phyloP scores from a whole-genome alignment of 2,797 vertebrate genomes.

The Enteromius radiatus region DNA sequence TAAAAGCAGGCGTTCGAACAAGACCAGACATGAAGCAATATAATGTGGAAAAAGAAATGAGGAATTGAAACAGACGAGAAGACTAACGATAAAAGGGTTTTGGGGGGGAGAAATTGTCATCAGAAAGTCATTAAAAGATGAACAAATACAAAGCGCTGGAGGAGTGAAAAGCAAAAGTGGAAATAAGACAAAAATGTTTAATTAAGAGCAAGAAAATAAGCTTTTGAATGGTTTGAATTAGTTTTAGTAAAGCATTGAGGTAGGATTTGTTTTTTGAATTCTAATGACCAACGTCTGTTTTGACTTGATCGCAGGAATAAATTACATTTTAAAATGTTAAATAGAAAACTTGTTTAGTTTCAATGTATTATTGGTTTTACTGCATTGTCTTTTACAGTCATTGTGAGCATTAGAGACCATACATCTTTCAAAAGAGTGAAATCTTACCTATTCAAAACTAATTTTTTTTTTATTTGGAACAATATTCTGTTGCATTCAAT shows the following conservation, averaged over 20 bases:
- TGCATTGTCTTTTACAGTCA: background rate
- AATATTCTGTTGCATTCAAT: background rate
- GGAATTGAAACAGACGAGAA: constrained; percentile 29
- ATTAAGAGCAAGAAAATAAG: constrained; percentile 34
- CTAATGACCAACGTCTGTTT: background rate
- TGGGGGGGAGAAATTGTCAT: background rate
- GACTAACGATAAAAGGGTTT: constrained; percentile 17
- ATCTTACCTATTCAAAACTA: background rate
- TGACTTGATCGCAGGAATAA: background rate
- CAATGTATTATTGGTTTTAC: background rate
- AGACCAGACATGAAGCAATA: constrained; percentile 41
- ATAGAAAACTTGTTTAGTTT: background rate
- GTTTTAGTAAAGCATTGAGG: background rate
- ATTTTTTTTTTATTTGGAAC: background rate
- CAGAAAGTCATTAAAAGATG: constrained; percentile 44
- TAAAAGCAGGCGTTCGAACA: constrained; percentile 25
- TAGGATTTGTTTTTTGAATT: constrained; percentile 6
- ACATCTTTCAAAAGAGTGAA: background rate
- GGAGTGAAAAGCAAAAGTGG: constrained; percentile 22
- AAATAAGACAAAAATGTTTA: constrained; percentile 19
- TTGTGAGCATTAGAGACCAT: background rate
- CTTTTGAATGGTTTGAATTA: constrained; percentile 17
- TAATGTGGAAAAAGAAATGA: constrained; percentile 35
- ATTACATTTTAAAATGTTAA: background rate
- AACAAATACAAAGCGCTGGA: constrained; percentile 6